Evolutionary conservation across 2,797 vertebrate species (phyloP).

Genomic region (Chelidonichthys spinosus): DNA sequence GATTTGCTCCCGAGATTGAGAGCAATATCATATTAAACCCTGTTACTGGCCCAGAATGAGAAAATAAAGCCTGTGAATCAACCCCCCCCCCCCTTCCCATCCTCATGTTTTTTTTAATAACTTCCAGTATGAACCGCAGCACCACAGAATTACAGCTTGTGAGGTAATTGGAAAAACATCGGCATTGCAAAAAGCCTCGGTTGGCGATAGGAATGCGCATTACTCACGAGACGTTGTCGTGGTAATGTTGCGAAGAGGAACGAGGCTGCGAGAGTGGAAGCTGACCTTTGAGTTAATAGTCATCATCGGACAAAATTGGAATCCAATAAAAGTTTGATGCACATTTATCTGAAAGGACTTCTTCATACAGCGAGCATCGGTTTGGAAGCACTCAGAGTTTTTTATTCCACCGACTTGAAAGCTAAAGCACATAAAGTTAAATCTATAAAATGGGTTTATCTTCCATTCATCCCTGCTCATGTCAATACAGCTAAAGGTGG

Average conservation of each 20-base stretch:
- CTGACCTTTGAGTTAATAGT: conserved; percentile 46
- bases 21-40: conserved; percentile 71
- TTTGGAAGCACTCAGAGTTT: neutral
- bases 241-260: conserved; percentile 50
- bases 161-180: conserved; percentile 78
- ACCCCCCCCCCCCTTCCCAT: conserved; percentile 3
- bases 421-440: neutral
- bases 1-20: conserved; percentile 68
- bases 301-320: conserved; percentile 37
- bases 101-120: conserved; percentile 65
- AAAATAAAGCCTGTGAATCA: conserved; percentile 66
- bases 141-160: conserved; percentile 69
- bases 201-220: conserved; percentile 41
- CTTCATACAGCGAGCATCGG: neutral
- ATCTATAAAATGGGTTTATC: neutral
- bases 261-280: conserved; percentile 49
- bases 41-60: conserved; percentile 63
- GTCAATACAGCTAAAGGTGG: neutral
- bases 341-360: neutral
- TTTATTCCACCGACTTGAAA: neutral
- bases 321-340: conserved; percentile 29
- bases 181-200: conserved; percentile 43
- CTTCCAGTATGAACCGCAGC: conserved; percentile 61
- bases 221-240: conserved; percentile 53
- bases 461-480: neutral